These are phyloP conservation scores for Ephydatia muelleri DNA, from an alignment of 37 sponge, comb jelly and placozoan genomes.

Conservation along the genomic window DNA sequence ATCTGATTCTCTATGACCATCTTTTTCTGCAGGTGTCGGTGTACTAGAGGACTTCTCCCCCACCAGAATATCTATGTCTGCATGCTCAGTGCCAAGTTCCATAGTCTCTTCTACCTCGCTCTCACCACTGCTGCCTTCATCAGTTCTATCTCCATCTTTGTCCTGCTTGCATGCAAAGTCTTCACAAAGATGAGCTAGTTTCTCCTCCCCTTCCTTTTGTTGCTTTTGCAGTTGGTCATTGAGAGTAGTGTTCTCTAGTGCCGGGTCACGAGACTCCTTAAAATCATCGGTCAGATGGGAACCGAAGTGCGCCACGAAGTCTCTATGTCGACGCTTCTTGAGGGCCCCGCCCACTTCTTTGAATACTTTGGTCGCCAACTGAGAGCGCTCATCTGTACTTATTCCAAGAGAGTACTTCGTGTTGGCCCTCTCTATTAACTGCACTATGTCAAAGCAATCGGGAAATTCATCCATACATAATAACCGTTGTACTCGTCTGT, in stretches of 20 bases:
- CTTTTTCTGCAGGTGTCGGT: not conserved
- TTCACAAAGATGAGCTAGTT: conserved; percentile 47
- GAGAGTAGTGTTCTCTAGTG: conserved; percentile 30
- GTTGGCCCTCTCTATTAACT: conserved; percentile 59
- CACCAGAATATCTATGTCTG: not conserved
- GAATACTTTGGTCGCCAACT: conserved; percentile 53
- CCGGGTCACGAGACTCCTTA: conserved; percentile 54
- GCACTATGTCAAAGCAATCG: conserved; percentile 58
- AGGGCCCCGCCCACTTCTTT: conserved; percentile 64
- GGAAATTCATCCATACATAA: conserved; percentile 67
- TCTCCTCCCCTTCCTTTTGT: conserved; percentile 29
- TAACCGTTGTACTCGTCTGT: conserved; percentile 55
- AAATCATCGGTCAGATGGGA: conserved; percentile 70
- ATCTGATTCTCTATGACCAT: not conserved
- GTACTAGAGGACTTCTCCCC: not conserved
- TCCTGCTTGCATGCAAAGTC: conserved; percentile 71
- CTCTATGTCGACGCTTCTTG: conserved; percentile 38
- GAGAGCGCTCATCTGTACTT: conserved; percentile 11
- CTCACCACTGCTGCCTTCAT: conserved; percentile 15
- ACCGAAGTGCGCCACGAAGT: conserved; percentile 67
- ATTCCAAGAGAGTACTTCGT: conserved; percentile 54
- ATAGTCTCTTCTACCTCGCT: conserved; percentile 23
- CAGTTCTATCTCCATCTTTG: conserved; percentile 20
- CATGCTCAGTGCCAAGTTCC: conserved; percentile 3
- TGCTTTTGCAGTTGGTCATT: conserved; percentile 24